Percentiles rank a stretch among this genome's conserved stretches.
Conservation (phyloP, 2,113 vertebrate genomes). For the Sapajus apella region DNA sequence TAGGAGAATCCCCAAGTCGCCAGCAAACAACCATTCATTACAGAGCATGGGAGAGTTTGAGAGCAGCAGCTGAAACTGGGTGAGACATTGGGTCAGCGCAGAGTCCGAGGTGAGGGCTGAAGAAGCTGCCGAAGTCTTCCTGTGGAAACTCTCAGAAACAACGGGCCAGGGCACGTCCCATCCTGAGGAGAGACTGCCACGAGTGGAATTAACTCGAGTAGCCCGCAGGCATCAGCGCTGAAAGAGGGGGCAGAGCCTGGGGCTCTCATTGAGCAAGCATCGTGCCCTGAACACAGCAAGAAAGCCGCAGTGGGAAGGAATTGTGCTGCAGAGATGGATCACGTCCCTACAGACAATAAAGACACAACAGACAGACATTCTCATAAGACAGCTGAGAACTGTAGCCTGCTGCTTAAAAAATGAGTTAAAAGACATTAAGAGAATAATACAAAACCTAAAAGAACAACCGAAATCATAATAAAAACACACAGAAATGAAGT, state of each 20-base stretch:
- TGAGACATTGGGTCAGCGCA: not conserved
- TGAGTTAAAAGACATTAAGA: not conserved
- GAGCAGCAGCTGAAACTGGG: not conserved
- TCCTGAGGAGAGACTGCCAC: not conserved
- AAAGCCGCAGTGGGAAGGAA: not conserved
- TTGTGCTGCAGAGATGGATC: no score
- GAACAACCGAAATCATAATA: no score
- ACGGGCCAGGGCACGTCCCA: not conserved
- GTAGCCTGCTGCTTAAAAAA: not conserved
- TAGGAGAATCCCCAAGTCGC: not conserved
- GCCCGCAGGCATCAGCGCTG: accelerated
- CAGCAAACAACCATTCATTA: not conserved
- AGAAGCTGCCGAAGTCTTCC: not conserved
- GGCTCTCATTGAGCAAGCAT: not conserved
- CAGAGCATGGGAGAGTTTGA: not conserved
- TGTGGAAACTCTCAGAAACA: not conserved
- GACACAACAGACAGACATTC: not conserved
- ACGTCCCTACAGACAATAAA: not conserved
- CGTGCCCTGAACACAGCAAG: accelerated
- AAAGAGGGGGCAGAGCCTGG: not conserved
- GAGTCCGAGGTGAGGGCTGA: not conserved
- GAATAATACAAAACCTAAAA: no score
- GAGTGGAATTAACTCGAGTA: not conserved
- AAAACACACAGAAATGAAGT: not conserved
- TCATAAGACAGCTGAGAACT: not conserved